A percentile compares a stretch with the other conserved stretches of the same genome.
Evolutionary conservation across 2,113 vertebrate species (phyloP).

Genomic region (Leucoraja erinaceus): DNA sequence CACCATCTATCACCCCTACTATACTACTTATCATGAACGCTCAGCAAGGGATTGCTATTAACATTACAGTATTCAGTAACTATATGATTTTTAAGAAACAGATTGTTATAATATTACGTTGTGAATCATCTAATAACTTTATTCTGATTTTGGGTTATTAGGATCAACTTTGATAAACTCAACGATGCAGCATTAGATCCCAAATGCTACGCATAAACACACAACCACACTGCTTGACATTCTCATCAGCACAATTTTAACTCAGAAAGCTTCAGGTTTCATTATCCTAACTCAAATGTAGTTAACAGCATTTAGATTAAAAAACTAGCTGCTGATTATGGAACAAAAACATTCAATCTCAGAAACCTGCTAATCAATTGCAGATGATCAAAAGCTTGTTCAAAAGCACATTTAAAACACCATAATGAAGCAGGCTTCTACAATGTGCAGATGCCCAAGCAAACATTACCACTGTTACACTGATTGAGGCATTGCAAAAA

Average conservation of each 20-base stretch:
- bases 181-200: background rate
- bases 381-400: too few species aligned
- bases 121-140: background rate
- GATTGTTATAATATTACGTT: background rate
- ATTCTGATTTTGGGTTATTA: background rate
- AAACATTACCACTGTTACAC: too few species aligned
- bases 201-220: background rate
- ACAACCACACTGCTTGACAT: background rate
- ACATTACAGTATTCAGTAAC: background rate
- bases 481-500: too few species aligned
- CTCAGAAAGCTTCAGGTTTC: background rate
- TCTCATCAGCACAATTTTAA: background rate
- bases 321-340: background rate
- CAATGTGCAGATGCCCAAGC: too few species aligned
- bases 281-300: background rate
- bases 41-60: background rate
- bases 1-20: background rate
- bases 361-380: background rate
- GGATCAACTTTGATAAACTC: background rate
- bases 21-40: too few species aligned
- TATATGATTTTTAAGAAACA: background rate
- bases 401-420: too few species aligned
- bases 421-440: too few species aligned
- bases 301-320: background rate
- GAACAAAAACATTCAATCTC: background rate